phyloP scores from a whole-genome alignment of 1,140 invertebrate genomes.

The Magallana angulata region DNA sequence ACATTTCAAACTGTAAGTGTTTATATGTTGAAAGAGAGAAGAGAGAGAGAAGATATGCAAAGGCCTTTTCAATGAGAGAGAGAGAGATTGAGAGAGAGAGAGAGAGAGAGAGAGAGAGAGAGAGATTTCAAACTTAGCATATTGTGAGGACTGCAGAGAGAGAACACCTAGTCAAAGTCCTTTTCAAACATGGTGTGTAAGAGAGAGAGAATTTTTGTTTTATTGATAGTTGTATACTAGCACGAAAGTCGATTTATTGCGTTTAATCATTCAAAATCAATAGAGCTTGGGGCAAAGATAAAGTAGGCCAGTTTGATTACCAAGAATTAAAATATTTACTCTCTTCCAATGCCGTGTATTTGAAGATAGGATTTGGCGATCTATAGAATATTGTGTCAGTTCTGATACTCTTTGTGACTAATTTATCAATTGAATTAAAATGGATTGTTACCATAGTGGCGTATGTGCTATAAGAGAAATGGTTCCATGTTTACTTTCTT shows the following conservation, averaged over 20 bases:
- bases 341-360: neutral
- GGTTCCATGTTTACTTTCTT: too few species aligned
- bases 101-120: too few species aligned
- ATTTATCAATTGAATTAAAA: neutral
- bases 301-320: slow-evolving; percentile 15
- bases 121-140: too few species aligned
- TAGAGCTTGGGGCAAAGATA: neutral
- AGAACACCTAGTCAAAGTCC: too few species aligned
- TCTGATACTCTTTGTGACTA: neutral
- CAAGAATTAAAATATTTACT: slow-evolving; percentile 14
- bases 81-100: neutral
- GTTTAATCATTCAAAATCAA: neutral
- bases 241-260: neutral
- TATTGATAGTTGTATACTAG: neutral
- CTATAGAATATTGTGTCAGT: slow-evolving; percentile 3
- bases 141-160: too few species aligned
- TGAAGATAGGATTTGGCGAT: neutral
- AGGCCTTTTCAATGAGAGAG: neutral
- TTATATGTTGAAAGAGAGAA: too few species aligned
- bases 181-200: too few species aligned
- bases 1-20: neutral
- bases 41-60: too few species aligned
- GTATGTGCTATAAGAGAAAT: too few species aligned
- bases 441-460: neutral
- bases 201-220: neutral